These are phyloP conservation scores for Sebastes baramenuke DNA, from an alignment of 2,797 vertebrate genomes.

Conservation along the genomic window DNA sequence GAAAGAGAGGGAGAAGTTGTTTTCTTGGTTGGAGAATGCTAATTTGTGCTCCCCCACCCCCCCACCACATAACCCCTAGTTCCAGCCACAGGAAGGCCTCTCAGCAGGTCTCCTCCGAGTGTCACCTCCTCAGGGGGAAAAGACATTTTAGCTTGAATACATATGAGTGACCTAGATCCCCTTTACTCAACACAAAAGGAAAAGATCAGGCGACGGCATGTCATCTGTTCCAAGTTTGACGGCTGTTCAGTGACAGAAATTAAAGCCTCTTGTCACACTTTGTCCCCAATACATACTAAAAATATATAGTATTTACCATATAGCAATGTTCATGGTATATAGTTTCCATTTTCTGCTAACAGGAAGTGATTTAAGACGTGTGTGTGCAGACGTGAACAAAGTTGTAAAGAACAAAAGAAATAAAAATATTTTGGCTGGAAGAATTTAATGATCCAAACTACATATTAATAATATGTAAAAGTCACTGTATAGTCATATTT, in stretches of 20 bases:
- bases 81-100: slow-evolving; percentile 63
- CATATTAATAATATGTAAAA: background rate
- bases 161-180: slow-evolving; percentile 20
- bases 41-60: slow-evolving; percentile 54
- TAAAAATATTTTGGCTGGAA: background rate
- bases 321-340: background rate
- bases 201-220: background rate
- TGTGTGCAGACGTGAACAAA: background rate
- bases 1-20: slow-evolving; percentile 36
- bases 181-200: slow-evolving; percentile 9
- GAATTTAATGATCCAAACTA: background rate
- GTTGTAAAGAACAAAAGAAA: background rate
- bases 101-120: slow-evolving; percentile 63
- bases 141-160: slow-evolving; percentile 43
- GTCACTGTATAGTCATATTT: background rate
- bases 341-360: background rate
- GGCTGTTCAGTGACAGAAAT: background rate
- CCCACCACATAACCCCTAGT: slow-evolving; percentile 34
- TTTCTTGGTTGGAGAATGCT: slow-evolving; percentile 61
- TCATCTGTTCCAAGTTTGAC: slow-evolving; percentile 5
- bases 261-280: background rate
- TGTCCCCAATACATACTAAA: background rate
- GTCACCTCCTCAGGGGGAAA: slow-evolving; percentile 44
- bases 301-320: background rate
- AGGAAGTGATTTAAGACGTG: background rate